A percentile compares a stretch with the other conserved stretches of the same genome.
Conservation (phyloP, 2,888 invertebrate species). For the Mesorhabditis belari region DNA sequence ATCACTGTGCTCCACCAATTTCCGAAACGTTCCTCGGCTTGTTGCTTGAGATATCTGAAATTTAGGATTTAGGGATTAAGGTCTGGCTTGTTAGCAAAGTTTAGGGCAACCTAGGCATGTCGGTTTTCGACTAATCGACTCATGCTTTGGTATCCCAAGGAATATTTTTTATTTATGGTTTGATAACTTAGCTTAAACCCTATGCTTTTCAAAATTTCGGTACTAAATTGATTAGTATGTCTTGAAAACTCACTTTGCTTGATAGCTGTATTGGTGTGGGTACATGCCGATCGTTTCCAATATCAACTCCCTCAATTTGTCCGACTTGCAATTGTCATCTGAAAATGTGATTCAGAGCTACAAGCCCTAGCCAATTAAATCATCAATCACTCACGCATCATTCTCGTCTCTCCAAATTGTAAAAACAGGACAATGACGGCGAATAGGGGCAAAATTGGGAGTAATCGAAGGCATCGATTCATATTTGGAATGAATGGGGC, state of each 20-base stretch:
- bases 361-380: no score
- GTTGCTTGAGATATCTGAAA: constrained; percentile 48
- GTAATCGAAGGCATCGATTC: no score
- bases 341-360: no score
- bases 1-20: constrained; percentile 53
- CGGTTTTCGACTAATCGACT: no score
- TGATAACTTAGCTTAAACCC: no score
- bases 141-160: no score
- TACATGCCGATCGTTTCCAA: constrained; percentile 50
- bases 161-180: no score
- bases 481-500: no score
- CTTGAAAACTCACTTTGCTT: constrained; percentile 39
- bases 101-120: background rate
- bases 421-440: no score
- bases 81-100: background rate
- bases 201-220: background rate
- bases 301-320: constrained; percentile 46
- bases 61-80: background rate
- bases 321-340: constrained; percentile 51
- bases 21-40: constrained; percentile 50
- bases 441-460: no score
- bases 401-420: no score
- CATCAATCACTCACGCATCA: no score
- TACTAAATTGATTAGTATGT: background rate
- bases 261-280: constrained; percentile 52